Evolutionary conservation across 2,888 invertebrate genomes (phyloP).

Genomic region (Caradrina clavipalpis): DNA sequence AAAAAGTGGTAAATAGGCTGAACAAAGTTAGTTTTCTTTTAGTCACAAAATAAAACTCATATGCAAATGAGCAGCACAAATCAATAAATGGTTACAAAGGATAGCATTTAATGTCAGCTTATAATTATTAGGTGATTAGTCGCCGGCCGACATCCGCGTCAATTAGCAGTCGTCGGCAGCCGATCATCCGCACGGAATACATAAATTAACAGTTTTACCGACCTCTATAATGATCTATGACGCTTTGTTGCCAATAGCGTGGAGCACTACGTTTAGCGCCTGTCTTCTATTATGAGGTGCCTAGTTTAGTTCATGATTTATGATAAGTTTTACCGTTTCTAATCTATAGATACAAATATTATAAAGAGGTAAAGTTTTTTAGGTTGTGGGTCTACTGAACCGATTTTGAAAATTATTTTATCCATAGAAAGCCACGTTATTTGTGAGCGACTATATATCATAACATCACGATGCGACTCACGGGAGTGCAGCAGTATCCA

Average conservation of each 20-base stretch:
- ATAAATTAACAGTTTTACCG: slow-evolving; percentile 63
- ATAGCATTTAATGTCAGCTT: slow-evolving; percentile 13
- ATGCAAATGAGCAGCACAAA: background rate
- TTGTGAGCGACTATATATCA: too few species aligned
- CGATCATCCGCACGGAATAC: slow-evolving; percentile 63
- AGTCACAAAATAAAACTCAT: background rate
- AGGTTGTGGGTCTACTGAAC: too few species aligned
- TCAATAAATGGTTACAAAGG: slow-evolving; percentile 21
- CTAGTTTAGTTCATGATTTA: background rate
- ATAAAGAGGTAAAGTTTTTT: too few species aligned
- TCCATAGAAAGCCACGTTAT: too few species aligned
- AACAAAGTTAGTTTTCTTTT: background rate
- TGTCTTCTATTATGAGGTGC: slow-evolving; percentile 33
- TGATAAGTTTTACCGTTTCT: background rate
- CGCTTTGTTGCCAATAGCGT: slow-evolving; percentile 38
- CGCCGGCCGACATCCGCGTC: slow-evolving; percentile 41
- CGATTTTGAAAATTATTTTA: too few species aligned
- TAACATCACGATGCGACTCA: too few species aligned
- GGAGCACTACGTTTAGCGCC: slow-evolving; percentile 13
- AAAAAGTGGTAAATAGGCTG: background rate
- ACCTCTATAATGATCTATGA: slow-evolving; percentile 47
- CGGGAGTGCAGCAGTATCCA: too few species aligned
- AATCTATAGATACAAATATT: too few species aligned
- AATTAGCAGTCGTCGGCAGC: slow-evolving; percentile 52
- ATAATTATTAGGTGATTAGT: slow-evolving; percentile 39